Evolutionary conservation across 2,113 vertebrate genomes (phyloP), one percentile per base, ranked within the genome.

Genomic region (Balaenoptera acutorostrata): DNA sequence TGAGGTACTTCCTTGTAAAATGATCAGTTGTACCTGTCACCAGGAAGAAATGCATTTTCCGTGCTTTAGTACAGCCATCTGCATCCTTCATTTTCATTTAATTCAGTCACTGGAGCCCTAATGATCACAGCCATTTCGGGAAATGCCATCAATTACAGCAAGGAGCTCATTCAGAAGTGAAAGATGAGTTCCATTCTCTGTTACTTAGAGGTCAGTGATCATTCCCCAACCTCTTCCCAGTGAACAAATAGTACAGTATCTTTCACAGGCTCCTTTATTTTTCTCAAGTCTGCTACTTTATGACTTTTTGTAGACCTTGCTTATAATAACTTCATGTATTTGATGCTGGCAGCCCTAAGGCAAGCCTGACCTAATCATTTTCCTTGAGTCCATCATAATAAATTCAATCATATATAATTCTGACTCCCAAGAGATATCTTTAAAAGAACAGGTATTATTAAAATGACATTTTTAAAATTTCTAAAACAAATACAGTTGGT

Each of bases 11-110:
- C 96, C 95, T 96, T 97, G 93, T 97, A 98, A 98, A 98, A 98
- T 98, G 41, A 98, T 98, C 97, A 94, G 84, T 84, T 98, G 98
- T 98, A 59, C 98, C 96, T 98, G 97, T 98, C 98, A 98, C 81
- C 10, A 82, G 94, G 89, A 98, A 98, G 87, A 75, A 98, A 98
- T 95, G 96, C 0, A 91, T 98, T 98, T 98, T 98, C 90, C 41
- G 52, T 97, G 78, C 63, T 96, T 98, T 98, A 95, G 41, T 86
- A 96, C 88, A 90, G 97, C 97, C 97, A 98, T 98, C 98, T 97
- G 89, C 96, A 98, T 98, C 81, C 80, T 98, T 98, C 96, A 97
- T 98, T 99, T 98, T 98, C 96, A 97, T 98, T 98, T 98, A 98
- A 98, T 98, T 98, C 97, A 98, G 80, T 88, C 97, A 97, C 97